These are phyloP conservation scores for Carpatolechia fugitivella DNA, from an alignment of 2,888 invertebrate species.

Conservation along the genomic window DNA sequence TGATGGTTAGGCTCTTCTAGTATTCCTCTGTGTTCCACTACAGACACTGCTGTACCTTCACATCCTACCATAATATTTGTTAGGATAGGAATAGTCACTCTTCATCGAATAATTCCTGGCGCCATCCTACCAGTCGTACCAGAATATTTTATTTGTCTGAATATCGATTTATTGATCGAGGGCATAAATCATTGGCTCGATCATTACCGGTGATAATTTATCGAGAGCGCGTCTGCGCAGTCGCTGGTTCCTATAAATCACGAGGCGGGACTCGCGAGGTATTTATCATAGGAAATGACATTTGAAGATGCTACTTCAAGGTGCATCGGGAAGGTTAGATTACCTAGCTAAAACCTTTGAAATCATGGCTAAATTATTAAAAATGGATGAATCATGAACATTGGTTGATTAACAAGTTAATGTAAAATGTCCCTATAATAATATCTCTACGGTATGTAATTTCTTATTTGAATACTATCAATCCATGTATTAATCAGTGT, in stretches of 20 bases:
- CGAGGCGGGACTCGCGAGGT: conserved; percentile 6
- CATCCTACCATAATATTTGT: too few relatives aligned
- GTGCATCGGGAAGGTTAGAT: neutral
- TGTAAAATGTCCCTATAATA: too few relatives aligned
- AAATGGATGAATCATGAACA: too few relatives aligned
- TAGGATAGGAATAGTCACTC: neutral
- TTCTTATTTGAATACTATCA: too few relatives aligned
- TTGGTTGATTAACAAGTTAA: too few relatives aligned
- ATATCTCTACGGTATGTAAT: too few relatives aligned
- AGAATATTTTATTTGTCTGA: conserved; percentile 46
- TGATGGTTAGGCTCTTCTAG: too few relatives aligned
- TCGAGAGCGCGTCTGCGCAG: conserved; percentile 54
- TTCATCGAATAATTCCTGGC: neutral
- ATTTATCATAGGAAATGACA: conserved; percentile 5
- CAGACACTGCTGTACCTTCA: too few relatives aligned
- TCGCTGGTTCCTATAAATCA: conserved; percentile 50
- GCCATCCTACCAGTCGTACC: neutral
- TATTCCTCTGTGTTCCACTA: too few relatives aligned
- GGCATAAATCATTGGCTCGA: conserved; percentile 68
- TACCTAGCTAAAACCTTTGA: too few relatives aligned
- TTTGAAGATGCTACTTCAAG: conserved; percentile 5
- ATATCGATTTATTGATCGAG: conserved; percentile 66
- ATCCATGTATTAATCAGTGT: too few relatives aligned
- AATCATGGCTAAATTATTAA: too few relatives aligned
- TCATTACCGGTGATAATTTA: conserved; percentile 74